Conservation (phyloP, 2,797 vertebrate species). For the Acrossocheilus wenchowensis region DNA sequence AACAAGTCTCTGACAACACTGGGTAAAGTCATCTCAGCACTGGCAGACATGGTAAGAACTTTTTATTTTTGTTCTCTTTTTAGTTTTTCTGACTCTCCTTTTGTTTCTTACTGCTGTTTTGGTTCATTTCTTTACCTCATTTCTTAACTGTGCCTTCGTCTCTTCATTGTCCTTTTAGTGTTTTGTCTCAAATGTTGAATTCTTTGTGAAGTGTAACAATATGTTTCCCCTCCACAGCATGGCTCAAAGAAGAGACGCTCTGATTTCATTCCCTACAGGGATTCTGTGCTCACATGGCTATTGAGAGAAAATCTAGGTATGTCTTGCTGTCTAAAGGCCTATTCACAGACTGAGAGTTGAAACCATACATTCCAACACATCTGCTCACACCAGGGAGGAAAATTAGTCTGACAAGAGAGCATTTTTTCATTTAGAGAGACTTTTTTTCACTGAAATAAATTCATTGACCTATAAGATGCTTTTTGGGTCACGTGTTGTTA, state of each 20-base stretch:
- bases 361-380: background rate
- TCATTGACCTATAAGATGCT: background rate
- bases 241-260: constrained; percentile 59
- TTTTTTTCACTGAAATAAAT: constrained; percentile 9
- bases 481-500: background rate
- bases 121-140: background rate
- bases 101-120: background rate
- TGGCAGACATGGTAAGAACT: constrained; percentile 66
- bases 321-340: constrained; percentile 26
- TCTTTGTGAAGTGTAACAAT: constrained; percentile 9
- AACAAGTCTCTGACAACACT: constrained; percentile 70
- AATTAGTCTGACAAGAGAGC: background rate
- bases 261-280: constrained; percentile 61
- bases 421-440: background rate
- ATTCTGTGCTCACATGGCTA: constrained; percentile 60
- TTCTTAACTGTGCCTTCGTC: background rate
- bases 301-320: constrained; percentile 59
- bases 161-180: background rate
- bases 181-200: constrained; percentile 13
- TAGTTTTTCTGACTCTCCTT: background rate
- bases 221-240: constrained; percentile 29
- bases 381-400: no score
- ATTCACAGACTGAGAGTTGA: constrained; percentile 1
- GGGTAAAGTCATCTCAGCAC: constrained; percentile 68
- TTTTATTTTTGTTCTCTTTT: no score